Conservation (phyloP, 1,140 invertebrate species). For the Nixonia krombeini region DNA sequence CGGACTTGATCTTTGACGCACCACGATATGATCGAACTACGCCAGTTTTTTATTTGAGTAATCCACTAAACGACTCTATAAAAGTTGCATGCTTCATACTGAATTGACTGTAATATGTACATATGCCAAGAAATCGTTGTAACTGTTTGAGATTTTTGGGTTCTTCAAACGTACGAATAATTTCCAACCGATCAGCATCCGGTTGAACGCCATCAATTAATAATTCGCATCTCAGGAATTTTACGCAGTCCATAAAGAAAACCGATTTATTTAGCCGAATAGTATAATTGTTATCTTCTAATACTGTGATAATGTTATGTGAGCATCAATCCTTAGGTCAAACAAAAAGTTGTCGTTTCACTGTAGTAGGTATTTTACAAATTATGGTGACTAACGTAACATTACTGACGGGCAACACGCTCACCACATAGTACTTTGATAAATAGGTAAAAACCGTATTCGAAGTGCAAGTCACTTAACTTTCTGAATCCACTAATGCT, state of each 20-base stretch:
- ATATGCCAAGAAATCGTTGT: conserved; percentile 32
- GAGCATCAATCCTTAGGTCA: conserved; percentile 9
- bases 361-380: conserved; percentile 10
- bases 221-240: conserved; percentile 36
- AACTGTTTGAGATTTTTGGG: conserved; percentile 26
- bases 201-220: conserved; percentile 13
- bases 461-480: conserved; percentile 19
- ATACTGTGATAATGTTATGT: conserved; percentile 20
- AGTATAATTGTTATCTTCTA: conserved; percentile 28
- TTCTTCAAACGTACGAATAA: conserved; percentile 21
- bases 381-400: conserved; percentile 10
- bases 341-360: conserved; percentile 34
- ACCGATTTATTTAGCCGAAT: conserved; percentile 31
- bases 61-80: neutral
- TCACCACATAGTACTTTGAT: no score
- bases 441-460: conserved; percentile 8
- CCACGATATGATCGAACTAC: neutral
- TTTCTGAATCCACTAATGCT: conserved; percentile 15
- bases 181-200: conserved; percentile 5
- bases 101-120: conserved; percentile 26
- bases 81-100: neutral
- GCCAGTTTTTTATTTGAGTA: neutral
- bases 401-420: conserved; percentile 8
- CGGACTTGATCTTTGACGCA: neutral
- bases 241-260: conserved; percentile 13